Evolutionary conservation across 2,113 vertebrate species (phyloP).

Genomic region (Hylia prasina): DNA sequence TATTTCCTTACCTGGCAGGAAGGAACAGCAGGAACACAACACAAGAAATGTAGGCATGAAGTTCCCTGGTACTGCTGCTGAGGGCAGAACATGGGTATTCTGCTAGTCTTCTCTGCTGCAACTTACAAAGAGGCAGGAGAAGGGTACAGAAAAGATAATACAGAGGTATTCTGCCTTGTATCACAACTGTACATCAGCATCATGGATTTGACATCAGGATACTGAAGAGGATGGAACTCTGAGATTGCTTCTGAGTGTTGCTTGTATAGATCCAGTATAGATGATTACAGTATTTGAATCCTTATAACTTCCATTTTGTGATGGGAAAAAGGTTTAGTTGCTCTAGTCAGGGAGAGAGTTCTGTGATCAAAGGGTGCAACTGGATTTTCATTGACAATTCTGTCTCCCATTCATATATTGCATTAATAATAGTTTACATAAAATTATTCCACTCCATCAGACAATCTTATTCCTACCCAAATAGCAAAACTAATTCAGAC

Average conservation of each 20-base stretch:
- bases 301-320: neutral
- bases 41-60: neutral
- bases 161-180: neutral
- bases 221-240: neutral
- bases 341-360: neutral
- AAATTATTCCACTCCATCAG: slow-evolving; percentile 4
- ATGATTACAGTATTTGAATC: neutral
- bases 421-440: neutral
- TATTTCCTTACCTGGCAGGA: neutral
- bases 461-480: slow-evolving; percentile 6
- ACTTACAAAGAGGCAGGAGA: neutral
- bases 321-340: neutral
- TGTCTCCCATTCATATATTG: neutral
- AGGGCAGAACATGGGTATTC: neutral
- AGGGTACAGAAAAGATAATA: neutral
- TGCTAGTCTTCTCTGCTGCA: neutral
- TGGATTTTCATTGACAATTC: neutral
- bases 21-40: neutral
- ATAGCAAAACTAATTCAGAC: slow-evolving; percentile 3
- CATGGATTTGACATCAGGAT: neutral
- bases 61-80: neutral
- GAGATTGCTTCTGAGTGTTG: neutral
- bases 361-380: neutral
- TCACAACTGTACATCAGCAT: neutral
- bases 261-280: neutral